Conservation (phyloP, 2,797 vertebrate genomes). For the Dromococcyx pavoninus region DNA sequence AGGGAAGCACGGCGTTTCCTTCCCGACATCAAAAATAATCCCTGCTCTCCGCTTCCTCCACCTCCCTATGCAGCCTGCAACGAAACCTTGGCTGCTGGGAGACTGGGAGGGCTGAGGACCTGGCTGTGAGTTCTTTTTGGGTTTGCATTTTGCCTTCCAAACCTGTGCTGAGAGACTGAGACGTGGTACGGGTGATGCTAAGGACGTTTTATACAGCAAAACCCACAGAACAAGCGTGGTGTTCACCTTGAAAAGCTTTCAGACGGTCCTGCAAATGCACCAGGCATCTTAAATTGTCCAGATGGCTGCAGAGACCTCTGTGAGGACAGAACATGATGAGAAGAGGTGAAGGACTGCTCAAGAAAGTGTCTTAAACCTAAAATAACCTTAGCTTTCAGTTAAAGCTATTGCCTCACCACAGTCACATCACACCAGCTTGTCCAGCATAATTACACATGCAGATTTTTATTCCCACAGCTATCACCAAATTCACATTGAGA, state of each 20-base stretch:
- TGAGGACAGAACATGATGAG: neutral
- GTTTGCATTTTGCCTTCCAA: neutral
- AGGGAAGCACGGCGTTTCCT: neutral
- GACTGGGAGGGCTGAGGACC: neutral
- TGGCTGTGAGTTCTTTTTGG: no score
- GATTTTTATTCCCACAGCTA: neutral
- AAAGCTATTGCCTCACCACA: accelerated
- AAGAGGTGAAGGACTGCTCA: neutral
- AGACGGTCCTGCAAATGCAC: neutral
- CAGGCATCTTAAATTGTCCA: neutral
- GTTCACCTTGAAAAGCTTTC: neutral
- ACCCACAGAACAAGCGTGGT: accelerated
- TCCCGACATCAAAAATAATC: constrained; percentile 2
- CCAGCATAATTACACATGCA: neutral
- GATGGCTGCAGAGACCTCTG: neutral
- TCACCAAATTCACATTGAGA: neutral
- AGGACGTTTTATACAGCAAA: neutral
- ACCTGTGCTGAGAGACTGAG: neutral
- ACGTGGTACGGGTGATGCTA: neutral
- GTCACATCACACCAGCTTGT: neutral
- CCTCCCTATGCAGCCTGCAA: neutral
- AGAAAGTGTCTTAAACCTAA: neutral
- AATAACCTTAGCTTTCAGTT: neutral
- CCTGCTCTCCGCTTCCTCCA: neutral
- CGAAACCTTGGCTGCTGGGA: neutral